Evolutionary conservation across 35 echinoderm and acorn worm species (phyloP), one percentile per base, ranked within the genome.

Genomic region (Antedon bifida): DNA sequence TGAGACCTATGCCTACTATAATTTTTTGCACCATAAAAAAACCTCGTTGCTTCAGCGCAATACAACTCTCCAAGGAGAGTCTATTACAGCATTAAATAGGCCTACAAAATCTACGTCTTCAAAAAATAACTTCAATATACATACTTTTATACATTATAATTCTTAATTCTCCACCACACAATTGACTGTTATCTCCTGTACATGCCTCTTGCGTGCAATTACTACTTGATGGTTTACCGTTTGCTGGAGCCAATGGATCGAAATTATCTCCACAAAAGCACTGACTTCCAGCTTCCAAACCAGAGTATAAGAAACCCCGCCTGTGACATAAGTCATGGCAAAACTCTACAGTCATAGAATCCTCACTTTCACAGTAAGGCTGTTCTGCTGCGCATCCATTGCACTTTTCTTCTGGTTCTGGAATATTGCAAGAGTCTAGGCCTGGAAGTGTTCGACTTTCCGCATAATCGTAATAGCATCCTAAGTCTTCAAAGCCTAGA

Each of bases 271-370:
- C 85, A 46, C 78, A 80, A 73, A 87, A 87, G 33, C 85, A 87
- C 29, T 87, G 85, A 2, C 42, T 81, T 73, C 85, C 85, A 2
- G 85, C 85, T 45, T 87, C 77, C 32, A 87, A 56, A 3, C 38
- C 85, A 28, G 39, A 78, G 73, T 87, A 87, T 32, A 56, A 36
- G 0, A 87, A 55, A 17, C 80, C 78, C 81, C 85, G 79, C 14
- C 30, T 44, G 23, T 33, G 34, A 30, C 85, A 87, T 16, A 87
- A 46, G 30, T 28, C 39, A 34, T 33, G 36, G 31, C 85, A 87
- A 34, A 78, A 30, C 5, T 80, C 34, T 23, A 87, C 30, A 2
- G 85, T 87, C 85, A 87, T 87, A 7, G 21, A 34, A 0, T 31
- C 31, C 19, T 26, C 39, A 19, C 55, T 64, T 64, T 87, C 23